These are phyloP conservation scores for Phrynocephalus guinanensis DNA, from an alignment of 2,797 vertebrate species.

Conservation along the genomic window DNA sequence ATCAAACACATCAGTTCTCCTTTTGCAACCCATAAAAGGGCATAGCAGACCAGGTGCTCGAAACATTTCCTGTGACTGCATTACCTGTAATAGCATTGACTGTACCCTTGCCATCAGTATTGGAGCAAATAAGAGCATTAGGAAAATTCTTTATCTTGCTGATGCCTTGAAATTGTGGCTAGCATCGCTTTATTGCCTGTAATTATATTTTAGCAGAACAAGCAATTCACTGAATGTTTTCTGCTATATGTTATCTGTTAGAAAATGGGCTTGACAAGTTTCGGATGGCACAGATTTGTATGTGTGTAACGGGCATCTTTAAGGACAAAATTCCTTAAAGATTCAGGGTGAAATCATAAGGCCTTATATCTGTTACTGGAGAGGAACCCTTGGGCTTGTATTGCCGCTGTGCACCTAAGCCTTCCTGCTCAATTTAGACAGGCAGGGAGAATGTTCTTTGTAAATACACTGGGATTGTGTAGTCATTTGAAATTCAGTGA, in stretches of 20 bases:
- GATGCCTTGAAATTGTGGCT: background rate
- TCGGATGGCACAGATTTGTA: background rate
- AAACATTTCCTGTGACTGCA: too few relatives aligned
- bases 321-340: background rate
- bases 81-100: background rate
- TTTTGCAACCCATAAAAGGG: background rate
- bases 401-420: background rate
- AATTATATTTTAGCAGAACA: background rate
- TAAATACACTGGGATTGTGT: background rate
- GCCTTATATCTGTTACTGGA: background rate
- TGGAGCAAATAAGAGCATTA: background rate
- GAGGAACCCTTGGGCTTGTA: background rate
- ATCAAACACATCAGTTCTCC: background rate
- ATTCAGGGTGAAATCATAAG: background rate
- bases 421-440: background rate
- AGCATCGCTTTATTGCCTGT: background rate
- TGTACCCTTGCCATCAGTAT: background rate
- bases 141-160: background rate
- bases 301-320: background rate
- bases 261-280: background rate
- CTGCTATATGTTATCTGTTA: background rate
- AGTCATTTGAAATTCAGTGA: background rate
- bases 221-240: background rate
- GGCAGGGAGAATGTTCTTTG: background rate
- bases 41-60: too few relatives aligned